These are phyloP conservation scores for Cephus cinctus DNA, from an alignment of 1,140 invertebrate species.

Conservation along the genomic window DNA sequence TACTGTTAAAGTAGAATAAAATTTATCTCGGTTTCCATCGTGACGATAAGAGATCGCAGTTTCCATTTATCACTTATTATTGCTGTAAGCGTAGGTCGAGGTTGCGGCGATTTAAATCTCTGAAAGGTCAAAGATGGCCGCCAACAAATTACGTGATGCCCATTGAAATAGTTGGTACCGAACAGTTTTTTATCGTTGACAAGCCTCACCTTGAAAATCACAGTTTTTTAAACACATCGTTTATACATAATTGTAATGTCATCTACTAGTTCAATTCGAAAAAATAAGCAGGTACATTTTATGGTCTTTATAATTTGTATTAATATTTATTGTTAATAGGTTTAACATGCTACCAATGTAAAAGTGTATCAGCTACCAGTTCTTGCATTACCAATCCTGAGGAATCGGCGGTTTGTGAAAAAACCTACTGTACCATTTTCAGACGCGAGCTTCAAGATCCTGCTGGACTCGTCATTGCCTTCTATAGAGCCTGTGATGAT, in stretches of 20 bases:
- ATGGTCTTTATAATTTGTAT: not conserved
- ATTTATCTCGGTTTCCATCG: no score
- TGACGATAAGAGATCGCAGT: no score
- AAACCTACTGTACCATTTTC: slow-evolving; percentile 19
- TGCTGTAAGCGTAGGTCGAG: no score
- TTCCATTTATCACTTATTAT: no score
- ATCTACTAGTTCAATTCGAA: not conserved
- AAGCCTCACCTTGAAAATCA: not conserved
- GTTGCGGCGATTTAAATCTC: no score
- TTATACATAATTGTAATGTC: not conserved
- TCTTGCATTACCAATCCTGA: slow-evolving; percentile 1
- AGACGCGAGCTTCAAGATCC: slow-evolving; percentile 15
- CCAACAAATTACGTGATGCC: no score
- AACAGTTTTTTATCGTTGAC: no score
- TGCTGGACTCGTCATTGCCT: slow-evolving; percentile 5
- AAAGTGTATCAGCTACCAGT: not conserved
- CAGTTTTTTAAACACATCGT: not conserved
- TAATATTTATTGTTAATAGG: slow-evolving; percentile 3
- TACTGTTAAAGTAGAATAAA: no score
- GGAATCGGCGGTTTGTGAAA: slow-evolving; percentile 4
- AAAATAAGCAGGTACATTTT: not conserved
- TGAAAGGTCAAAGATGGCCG: no score
- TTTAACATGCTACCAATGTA: slow-evolving; percentile 7
- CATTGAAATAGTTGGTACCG: not conserved
- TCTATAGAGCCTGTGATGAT: slow-evolving; percentile 16